These are phyloP conservation scores for Oncorhynchus nerka DNA, from an alignment of 2,113 vertebrate species.

Conservation along the genomic window DNA sequence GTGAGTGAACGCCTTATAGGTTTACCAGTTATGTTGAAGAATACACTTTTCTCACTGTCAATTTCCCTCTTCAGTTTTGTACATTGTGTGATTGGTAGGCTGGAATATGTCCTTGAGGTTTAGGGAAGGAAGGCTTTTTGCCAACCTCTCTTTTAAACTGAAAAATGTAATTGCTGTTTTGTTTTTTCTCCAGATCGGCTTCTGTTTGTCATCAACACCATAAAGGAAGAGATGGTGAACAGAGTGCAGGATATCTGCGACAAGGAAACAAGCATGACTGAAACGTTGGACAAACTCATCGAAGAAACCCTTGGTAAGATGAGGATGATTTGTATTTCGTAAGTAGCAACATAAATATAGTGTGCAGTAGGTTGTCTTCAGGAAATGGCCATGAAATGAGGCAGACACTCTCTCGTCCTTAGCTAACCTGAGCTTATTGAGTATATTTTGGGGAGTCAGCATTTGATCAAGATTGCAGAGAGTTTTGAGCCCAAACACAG, in stretches of 20 bases:
- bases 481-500: neutral
- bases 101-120: no score
- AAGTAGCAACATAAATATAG: no score
- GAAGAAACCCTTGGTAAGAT: conserved; percentile 92
- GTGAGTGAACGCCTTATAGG: no score
- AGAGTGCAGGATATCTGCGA: conserved; percentile 87
- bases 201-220: conserved; percentile 96
- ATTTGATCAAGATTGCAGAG: no score
- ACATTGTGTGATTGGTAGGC: no score
- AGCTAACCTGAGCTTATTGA: neutral
- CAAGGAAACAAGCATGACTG: conserved; percentile 86
- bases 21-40: no score
- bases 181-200: conserved; percentile 83
- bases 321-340: no score
- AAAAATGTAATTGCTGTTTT: neutral
- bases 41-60: no score
- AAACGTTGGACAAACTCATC: conserved; percentile 90
- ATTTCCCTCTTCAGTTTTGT: no score
- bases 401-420: neutral
- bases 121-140: no score
- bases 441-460: no score
- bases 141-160: no score
- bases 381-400: neutral
- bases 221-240: conserved; percentile 97
- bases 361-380: neutral